Percentiles rank a stretch among this genome's conserved stretches.
phyloP scores from a whole-genome alignment of 2,797 vertebrate genomes.

The Phaenicophaeus curvirostris region DNA sequence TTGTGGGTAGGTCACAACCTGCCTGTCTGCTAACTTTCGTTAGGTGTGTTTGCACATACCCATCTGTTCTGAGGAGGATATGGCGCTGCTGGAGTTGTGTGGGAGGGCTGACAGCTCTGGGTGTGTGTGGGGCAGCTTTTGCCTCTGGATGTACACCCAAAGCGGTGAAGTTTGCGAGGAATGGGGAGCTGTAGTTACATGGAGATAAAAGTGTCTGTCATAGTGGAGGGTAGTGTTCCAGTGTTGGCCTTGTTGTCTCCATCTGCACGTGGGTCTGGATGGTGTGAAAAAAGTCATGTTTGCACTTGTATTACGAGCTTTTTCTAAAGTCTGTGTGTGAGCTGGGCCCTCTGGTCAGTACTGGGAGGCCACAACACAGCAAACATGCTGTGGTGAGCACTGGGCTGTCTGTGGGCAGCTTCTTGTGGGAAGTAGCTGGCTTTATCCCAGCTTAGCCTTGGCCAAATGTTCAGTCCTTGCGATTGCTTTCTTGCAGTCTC shows the following conservation, averaged over 20 bases:
- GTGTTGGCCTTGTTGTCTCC: fast-evolving
- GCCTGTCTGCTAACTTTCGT: fast-evolving
- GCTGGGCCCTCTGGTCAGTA: not conserved
- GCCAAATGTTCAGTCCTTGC: not conserved
- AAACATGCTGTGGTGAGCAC: fast-evolving
- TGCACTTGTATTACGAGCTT: not conserved
- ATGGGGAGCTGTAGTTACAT: not conserved
- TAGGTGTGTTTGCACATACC: not conserved
- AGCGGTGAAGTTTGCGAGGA: not conserved
- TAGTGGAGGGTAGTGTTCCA: fast-evolving
- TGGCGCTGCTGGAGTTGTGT: not conserved
- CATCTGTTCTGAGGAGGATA: fast-evolving
- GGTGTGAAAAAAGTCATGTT: not conserved
- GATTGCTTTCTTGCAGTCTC: not conserved
- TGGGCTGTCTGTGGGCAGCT: not conserved
- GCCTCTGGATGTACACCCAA: not conserved
- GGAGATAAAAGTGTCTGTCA: not conserved
- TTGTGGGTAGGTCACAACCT: not conserved
- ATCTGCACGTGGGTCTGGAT: fast-evolving
- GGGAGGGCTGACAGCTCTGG: not conserved
- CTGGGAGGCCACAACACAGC: not conserved
- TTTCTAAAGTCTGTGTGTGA: fast-evolving
- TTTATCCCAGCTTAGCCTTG: not conserved
- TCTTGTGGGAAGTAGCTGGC: fast-evolving
- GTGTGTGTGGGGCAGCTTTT: not conserved